These are phyloP conservation scores for Drosophila oshimai DNA, from an alignment of 1,140 invertebrate species.

Conservation along the genomic window DNA sequence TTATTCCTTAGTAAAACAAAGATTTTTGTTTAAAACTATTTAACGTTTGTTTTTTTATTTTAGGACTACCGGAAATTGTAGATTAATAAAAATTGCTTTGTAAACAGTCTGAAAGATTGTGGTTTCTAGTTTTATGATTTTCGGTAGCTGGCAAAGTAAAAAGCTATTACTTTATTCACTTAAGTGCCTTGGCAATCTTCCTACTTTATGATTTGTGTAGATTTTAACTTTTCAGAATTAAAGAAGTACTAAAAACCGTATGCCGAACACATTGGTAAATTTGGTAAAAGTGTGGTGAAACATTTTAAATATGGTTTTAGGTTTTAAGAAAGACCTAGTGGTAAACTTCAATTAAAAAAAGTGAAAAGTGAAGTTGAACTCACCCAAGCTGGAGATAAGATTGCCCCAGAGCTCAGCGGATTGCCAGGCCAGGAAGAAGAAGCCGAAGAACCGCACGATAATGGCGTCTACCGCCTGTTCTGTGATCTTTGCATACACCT, in stretches of 20 bases:
- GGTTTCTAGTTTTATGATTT: not conserved
- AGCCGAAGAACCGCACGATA: conserved; percentile 97
- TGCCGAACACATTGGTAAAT: too few species aligned
- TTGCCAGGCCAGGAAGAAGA: conserved; percentile 99
- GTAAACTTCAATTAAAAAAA: conserved; percentile 69
- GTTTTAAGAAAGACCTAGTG: not conserved
- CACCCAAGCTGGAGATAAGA: conserved; percentile 93
- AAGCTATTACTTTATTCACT: conserved; percentile 21
- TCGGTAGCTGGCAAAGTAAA: conserved; percentile 15
- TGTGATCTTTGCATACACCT: conserved; percentile 93
- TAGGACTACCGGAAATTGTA: not conserved
- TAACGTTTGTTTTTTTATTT: not conserved
- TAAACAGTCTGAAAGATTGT: not conserved
- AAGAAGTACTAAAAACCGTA: too few species aligned
- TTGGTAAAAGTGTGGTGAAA: too few species aligned
- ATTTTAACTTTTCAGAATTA: not conserved
- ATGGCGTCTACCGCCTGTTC: conserved; percentile 94
- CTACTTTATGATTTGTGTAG: not conserved
- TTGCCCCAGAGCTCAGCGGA: conserved; percentile 97
- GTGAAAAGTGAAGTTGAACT: too few species aligned
- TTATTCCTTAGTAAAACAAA: too few species aligned
- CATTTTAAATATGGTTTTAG: too few species aligned
- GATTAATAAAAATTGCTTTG: not conserved
- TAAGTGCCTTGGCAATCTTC: conserved; percentile 6
- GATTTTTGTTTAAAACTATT: too few species aligned